These are phyloP conservation scores for Caenorhabditis brenneri DNA, from an alignment of 1,140 invertebrate genomes.

Conservation along the genomic window DNA sequence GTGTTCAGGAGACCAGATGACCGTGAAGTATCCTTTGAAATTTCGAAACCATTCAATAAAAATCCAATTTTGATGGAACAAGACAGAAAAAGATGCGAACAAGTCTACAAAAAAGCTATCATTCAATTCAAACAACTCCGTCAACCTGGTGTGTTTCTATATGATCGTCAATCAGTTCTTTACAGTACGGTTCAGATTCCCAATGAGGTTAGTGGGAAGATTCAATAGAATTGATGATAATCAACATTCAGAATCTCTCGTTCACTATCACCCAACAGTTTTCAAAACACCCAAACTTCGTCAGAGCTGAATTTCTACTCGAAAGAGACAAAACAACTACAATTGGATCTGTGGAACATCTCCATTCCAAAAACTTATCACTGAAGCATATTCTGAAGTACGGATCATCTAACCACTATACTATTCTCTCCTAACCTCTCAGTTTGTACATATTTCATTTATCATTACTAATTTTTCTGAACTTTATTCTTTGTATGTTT, in stretches of 20 bases:
- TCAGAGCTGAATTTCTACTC: background rate
- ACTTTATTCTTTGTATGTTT: no score
- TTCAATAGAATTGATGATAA: background rate
- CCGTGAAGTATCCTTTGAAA: background rate
- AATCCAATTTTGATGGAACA: background rate
- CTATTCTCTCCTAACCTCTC: no score
- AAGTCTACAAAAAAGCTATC: background rate
- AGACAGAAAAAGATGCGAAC: background rate
- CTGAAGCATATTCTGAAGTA: no score
- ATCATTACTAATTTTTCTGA: no score
- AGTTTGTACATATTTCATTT: no score
- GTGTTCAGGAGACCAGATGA: background rate
- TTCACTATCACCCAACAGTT: background rate
- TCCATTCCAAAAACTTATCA: no score
- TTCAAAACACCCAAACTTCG: background rate
- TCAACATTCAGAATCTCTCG: background rate
- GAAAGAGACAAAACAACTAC: background rate
- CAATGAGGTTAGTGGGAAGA: background rate
- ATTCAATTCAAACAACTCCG: background rate
- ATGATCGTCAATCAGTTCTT: background rate
- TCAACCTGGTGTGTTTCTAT: background rate
- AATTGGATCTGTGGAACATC: no score
- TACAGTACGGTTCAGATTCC: background rate
- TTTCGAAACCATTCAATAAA: background rate
- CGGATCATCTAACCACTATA: no score